Evolutionary conservation across 2,113 vertebrate species (phyloP).

Genomic region (Tor tambroides): DNA sequence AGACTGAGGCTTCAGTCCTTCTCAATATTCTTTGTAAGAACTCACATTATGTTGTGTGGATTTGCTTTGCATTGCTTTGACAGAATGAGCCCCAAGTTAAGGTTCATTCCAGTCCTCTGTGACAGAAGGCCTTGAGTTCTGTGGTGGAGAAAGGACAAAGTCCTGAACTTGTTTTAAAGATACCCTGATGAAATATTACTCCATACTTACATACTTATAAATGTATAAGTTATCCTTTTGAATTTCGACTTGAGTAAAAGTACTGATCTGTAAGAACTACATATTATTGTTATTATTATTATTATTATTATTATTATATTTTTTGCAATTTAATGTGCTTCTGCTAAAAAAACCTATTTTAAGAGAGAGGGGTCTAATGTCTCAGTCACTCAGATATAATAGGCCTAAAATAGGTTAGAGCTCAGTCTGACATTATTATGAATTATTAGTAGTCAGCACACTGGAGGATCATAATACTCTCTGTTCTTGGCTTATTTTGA

Average conservation of each 20-base stretch:
- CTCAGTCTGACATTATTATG: background rate
- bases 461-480: background rate
- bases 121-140: background rate
- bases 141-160: background rate
- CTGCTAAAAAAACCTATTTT: background rate
- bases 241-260: background rate
- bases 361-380: background rate
- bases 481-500: background rate
- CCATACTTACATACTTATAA: background rate
- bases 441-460: background rate
- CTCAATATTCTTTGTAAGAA: slow-evolving; percentile 96
- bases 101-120: background rate
- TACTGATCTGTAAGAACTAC: background rate
- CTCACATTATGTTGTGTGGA: slow-evolving; percentile 18
- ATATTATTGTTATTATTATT: background rate
- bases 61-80: slow-evolving; percentile 7
- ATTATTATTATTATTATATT: background rate
- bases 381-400: background rate
- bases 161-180: background rate
- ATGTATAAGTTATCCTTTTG: background rate
- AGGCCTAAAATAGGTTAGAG: background rate
- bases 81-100: background rate
- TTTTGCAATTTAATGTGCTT: background rate
- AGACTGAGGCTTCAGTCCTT: slow-evolving; percentile 84
- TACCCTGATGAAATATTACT: background rate